Evolutionary conservation across 2,888 invertebrate species (phyloP).

Genomic region (Ophion ellenae): DNA sequence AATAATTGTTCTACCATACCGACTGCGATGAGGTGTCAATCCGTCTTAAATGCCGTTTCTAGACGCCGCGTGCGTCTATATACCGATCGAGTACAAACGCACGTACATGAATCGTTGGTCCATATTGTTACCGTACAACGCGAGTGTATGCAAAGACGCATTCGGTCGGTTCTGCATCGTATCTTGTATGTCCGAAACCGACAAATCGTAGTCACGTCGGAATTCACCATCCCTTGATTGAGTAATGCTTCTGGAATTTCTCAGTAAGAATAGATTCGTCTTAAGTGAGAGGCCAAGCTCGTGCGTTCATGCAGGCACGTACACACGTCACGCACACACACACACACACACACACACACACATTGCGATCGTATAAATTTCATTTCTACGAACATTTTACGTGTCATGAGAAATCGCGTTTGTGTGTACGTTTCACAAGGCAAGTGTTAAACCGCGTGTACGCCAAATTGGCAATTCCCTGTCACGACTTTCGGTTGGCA

Average conservation of each 20-base stretch:
- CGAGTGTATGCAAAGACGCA: not conserved
- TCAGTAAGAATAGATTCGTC: constrained; percentile 20
- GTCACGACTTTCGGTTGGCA: constrained; percentile 46
- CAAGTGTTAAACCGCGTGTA: constrained; percentile 35
- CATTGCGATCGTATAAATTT: not conserved
- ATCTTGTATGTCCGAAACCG: not conserved
- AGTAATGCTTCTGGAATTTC: constrained; percentile 55
- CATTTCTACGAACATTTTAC: not conserved
- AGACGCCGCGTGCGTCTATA: not conserved
- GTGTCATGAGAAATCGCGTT: constrained; percentile 28
- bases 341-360: no score
- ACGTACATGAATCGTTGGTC: not conserved
- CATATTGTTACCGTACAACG: not conserved
- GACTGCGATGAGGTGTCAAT: no score
- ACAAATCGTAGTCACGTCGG: constrained; percentile 66
- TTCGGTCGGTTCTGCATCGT: not conserved
- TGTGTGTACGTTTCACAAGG: constrained; percentile 28
- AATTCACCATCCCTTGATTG: constrained; percentile 65
- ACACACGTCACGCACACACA: no score
- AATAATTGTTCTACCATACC: no score
- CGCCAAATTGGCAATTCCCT: constrained; percentile 67
- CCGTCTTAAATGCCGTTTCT: not conserved
- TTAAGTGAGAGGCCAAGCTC: not conserved
- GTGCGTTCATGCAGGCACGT: not conserved
- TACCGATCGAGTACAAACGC: constrained; percentile 12